Conservation (phyloP, 30 jellyfish, hydroid and myxozoan species). For the Pseudorhiza aurosa region DNA sequence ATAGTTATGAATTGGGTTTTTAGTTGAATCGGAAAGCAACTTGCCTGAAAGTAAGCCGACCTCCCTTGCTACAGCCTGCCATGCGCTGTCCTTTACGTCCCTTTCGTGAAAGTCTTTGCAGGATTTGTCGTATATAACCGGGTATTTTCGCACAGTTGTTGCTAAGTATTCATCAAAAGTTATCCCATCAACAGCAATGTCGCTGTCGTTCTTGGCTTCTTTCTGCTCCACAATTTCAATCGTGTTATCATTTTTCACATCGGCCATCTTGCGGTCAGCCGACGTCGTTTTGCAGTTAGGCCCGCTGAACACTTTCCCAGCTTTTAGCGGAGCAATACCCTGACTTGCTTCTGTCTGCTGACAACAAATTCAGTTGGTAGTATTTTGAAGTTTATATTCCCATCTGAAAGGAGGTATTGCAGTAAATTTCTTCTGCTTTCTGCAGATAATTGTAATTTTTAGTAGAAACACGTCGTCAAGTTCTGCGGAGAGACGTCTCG, state of each 20-base stretch:
- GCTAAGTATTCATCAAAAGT: slow-evolving; percentile 24
- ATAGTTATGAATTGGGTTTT: too few relatives aligned
- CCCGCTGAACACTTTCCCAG: neutral
- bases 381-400: neutral
- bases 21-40: too few relatives aligned
- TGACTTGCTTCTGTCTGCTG: neutral
- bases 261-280: slow-evolving; percentile 51
- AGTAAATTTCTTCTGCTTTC: neutral
- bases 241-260: slow-evolving; percentile 12
- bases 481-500: slow-evolving; percentile 19
- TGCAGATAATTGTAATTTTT: neutral
- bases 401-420: neutral
- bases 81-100: slow-evolving; percentile 50
- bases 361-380: neutral
- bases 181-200: neutral
- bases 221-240: slow-evolving; percentile 12
- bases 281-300: slow-evolving; percentile 15
- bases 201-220: slow-evolving; percentile 4
- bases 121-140: slow-evolving; percentile 37
- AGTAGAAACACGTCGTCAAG: slow-evolving; percentile 11
- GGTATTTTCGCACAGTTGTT: slow-evolving; percentile 20
- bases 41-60: slow-evolving; percentile 37
- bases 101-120: slow-evolving; percentile 38
- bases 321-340: neutral
- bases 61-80: slow-evolving; percentile 42